Conservation (phyloP, 2,888 invertebrate species). For the Corythucha ciliata region DNA sequence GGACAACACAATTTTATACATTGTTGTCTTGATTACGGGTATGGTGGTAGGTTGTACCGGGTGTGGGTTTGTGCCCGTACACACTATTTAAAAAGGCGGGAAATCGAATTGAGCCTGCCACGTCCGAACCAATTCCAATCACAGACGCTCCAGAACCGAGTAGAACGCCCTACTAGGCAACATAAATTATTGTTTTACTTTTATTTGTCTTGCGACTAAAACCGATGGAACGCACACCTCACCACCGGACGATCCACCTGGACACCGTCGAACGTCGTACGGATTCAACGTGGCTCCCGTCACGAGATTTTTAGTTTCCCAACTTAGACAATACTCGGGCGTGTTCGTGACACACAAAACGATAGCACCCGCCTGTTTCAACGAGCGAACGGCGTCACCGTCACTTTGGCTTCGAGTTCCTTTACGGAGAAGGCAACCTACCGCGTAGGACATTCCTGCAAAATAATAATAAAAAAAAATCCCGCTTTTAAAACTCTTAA, state of each 20-base stretch:
- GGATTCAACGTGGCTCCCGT: conserved; percentile 76
- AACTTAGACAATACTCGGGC: conserved; percentile 80
- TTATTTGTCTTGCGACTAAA: neutral
- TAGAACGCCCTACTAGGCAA: conserved; percentile 52
- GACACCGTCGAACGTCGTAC: conserved; percentile 59
- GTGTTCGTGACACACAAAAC: conserved; percentile 77
- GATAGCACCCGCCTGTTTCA: conserved; percentile 65
- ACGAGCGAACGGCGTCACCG: conserved; percentile 54
- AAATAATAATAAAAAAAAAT: conserved; percentile 3
- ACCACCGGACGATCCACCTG: conserved; percentile 85
- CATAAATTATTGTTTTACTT: neutral
- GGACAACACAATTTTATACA: neutral
- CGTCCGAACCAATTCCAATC: conserved; percentile 77
- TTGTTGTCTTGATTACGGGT: no score
- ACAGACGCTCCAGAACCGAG: conserved; percentile 71
- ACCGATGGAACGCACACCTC: conserved; percentile 46
- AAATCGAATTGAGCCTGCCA: conserved; percentile 81
- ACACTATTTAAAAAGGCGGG: conserved; percentile 86
- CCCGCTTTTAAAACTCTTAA: neutral
- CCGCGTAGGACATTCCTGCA: conserved; percentile 28
- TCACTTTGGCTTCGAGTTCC: conserved; percentile 43
- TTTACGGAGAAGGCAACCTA: conserved; percentile 26
- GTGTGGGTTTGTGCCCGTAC: conserved; percentile 77
- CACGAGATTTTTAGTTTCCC: conserved; percentile 72
- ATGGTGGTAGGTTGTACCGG: no score